Conservation (phyloP, 2,888 invertebrate species). For the Hemithea aestivaria region DNA sequence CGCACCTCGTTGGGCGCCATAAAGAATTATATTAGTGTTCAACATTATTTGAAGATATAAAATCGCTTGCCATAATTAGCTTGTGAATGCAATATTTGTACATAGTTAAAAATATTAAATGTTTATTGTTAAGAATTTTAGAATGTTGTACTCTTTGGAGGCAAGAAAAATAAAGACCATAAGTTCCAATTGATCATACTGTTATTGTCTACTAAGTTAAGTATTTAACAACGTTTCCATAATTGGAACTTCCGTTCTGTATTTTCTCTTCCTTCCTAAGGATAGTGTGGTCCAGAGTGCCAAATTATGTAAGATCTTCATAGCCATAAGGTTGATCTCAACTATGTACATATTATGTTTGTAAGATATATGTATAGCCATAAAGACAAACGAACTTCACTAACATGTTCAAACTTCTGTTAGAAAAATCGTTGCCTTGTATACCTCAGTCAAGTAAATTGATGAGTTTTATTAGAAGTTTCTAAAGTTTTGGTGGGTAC, state of each 20-base stretch:
- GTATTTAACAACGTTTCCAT: too few species aligned
- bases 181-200: background rate
- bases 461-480: too few species aligned
- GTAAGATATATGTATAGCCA: conserved; percentile 22
- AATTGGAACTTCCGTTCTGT: background rate
- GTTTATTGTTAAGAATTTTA: conserved; percentile 4
- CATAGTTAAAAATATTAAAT: conserved; percentile 2
- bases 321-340: conserved; percentile 73
- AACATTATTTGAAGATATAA: too few species aligned
- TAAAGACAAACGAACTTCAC: too few species aligned
- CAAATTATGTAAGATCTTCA: conserved; percentile 74
- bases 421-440: too few species aligned
- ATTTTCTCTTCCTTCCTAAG: conserved; percentile 17
- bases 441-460: too few species aligned
- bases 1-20: too few species aligned
- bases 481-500: too few species aligned
- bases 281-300: conserved; percentile 70
- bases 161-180: background rate
- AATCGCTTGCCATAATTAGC: conserved; percentile 44
- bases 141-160: background rate
- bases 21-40: too few species aligned
- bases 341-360: conserved; percentile 63
- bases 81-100: conserved; percentile 23
- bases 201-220: too few species aligned
- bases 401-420: too few species aligned